Percentiles rank a stretch among this genome's conserved stretches.
Conservation (phyloP, 2,888 invertebrate species). For the Cephus pygmeus region DNA sequence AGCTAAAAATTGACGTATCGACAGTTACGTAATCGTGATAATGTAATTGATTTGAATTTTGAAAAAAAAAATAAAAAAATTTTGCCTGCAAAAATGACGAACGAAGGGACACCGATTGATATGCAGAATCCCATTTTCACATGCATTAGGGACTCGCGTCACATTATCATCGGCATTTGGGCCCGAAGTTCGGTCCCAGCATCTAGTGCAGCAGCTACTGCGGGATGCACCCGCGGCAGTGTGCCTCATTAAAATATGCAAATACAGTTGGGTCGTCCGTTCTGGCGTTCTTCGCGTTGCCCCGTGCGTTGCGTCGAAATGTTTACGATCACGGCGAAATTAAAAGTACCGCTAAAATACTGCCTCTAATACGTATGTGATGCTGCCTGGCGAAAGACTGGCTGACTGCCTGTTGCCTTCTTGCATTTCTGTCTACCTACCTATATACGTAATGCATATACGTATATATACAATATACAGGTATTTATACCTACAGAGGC, state of each 20-base stretch:
- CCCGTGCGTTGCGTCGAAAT: slow-evolving; percentile 59
- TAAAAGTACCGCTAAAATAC: slow-evolving; percentile 64
- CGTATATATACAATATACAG: slow-evolving; percentile 15
- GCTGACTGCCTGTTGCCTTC: neutral
- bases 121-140: slow-evolving; percentile 27
- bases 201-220: slow-evolving; percentile 7
- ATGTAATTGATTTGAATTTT: neutral
- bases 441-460: neutral
- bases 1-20: neutral
- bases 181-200: slow-evolving; percentile 10
- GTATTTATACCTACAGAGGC: slow-evolving; percentile 9
- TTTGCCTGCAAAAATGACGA: neutral
- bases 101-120: slow-evolving; percentile 19
- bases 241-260: slow-evolving; percentile 65
- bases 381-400: neutral
- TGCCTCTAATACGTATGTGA: slow-evolving; percentile 53
- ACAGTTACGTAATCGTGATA: neutral
- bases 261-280: slow-evolving; percentile 57
- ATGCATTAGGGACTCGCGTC: slow-evolving; percentile 38
- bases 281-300: slow-evolving; percentile 36
- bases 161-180: slow-evolving; percentile 57
- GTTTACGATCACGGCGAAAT: slow-evolving; percentile 64
- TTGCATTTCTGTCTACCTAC: neutral
- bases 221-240: slow-evolving; percentile 38
- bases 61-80: no score